Base-by-base conservation (phyloP, 2,113 vertebrate genomes). In the Megaptera novaeangliae region DNA sequence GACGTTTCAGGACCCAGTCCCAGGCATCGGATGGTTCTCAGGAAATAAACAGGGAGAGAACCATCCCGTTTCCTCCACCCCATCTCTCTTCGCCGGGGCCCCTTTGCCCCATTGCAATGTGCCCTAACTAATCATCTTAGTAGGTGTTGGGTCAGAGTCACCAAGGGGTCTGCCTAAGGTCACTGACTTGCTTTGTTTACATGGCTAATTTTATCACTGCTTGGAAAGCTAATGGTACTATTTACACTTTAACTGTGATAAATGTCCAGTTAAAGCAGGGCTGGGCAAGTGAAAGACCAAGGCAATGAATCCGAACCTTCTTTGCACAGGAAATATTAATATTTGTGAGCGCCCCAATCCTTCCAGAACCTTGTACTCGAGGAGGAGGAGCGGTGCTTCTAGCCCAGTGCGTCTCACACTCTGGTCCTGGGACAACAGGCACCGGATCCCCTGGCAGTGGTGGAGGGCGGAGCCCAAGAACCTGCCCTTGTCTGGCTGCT, bases 101-200 rank as follows among this genome's bases (percentile, higher is more conserved):
- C 95, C 93, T 98, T 93, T 49, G 75, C 88, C 81, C 97, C 49
- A 59, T 63, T 97, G 95, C 85, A 91, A 36, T 97, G 97, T 93
- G 92, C 97, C 98, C 96, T 99, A 98, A 98, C 98, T 98, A 98
- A 99, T 98, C 69, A 5, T 94, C 39, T 97, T 98, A 97, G 98
- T 98, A 98, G 98, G 98, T 98, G 98, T 97, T 98, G 98, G 98
- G 98, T 98, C 98, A 97, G 98, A 97, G 97, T 98, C 98, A 98
- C 98, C 98, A 97, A 98, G 98, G 95, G 96, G 80, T 98, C 98
- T 98, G 97, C 95, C 91, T 92, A 98, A 98, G 98, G 98, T 98
- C 98, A 98, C 96, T 98, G 83, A 94, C 98, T 98, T 95, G 97
- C 97, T 98, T 97, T 98, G 98, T 98, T 99, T 98, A 98, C 97